Evolutionary conservation across 2,888 invertebrate species (phyloP).

Genomic region (Nezara viridula): DNA sequence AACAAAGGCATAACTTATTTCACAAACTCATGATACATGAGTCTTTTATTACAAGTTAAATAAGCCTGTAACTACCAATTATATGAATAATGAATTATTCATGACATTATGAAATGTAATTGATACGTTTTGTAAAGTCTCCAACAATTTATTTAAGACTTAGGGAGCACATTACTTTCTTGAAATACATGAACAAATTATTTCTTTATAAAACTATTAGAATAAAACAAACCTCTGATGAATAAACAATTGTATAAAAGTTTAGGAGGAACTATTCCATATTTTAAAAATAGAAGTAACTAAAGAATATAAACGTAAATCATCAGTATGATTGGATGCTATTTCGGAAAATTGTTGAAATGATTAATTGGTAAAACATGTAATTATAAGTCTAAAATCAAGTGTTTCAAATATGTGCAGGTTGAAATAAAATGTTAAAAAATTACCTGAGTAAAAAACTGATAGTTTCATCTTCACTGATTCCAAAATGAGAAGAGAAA

Average conservation of each 20-base stretch:
- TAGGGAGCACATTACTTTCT: background rate
- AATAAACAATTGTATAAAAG: background rate
- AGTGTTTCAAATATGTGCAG: background rate
- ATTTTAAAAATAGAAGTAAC: background rate
- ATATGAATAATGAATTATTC: background rate
- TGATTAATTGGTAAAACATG: background rate
- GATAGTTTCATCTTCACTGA: background rate
- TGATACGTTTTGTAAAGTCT: background rate
- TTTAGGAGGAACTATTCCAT: background rate
- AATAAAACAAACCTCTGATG: background rate
- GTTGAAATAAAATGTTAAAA: background rate
- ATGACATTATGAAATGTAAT: background rate
- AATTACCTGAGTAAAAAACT: conserved; percentile 19
- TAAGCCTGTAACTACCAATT: background rate
- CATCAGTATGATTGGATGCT: background rate
- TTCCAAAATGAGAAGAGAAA: background rate
- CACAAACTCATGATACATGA: background rate
- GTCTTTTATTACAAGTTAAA: too few relatives aligned
- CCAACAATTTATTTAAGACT: background rate
- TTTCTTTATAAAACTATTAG: background rate
- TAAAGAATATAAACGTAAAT: background rate
- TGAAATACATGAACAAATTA: background rate
- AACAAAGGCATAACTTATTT: background rate
- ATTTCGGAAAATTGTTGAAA: background rate
- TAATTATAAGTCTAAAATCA: background rate